Evolutionary conservation across 2,888 invertebrate species (phyloP), one percentile per base, ranked within the genome.

Genomic region (Diadromus collaris): DNA sequence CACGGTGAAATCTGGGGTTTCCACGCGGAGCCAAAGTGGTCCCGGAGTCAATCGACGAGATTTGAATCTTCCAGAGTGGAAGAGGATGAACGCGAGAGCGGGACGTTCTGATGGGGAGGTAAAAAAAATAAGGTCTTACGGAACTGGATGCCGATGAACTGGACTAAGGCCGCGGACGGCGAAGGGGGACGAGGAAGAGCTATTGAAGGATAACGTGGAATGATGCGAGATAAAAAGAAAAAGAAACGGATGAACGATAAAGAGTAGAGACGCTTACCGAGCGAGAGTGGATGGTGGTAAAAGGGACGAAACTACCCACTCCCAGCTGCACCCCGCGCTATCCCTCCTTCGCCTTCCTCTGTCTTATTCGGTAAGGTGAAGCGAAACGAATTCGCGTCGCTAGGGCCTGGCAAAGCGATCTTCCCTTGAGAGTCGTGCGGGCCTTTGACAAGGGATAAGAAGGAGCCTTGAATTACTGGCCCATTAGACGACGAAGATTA

Each of bases 401-500:
- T 63, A 41, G 32, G 19, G 10, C 63, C 44, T 32, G 69, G 44
- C 29, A 46, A 69, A 69, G 58, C 58, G 58, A 46, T 69, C 29
- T 19, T 32, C 44, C 69, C 58, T 44, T 6, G 4, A 6, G 69
- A 58, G 41, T 44, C 34, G 27, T 16, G 16, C 54, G 48, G 16
- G 38, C n/a, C 76, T 79, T 64, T 77, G 24, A 70, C 58, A 51
- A 64, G 73, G 78, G 83, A 84, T 81, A 71, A 71, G 83, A 76
- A 78, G 74, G 46, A 60, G 76, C 80, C 80, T 80, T 78, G 78
- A 80, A 81, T 85, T 83, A 85, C 82, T 78, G 84, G 78, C 82
- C 84, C 51, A 84, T 85, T 84, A 85, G 84, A 84, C 81, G 82
- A 80, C 79, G 79, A 70, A 79, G 79, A 82, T 82, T 81, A 82